A percentile compares a stretch with the other conserved stretches of the same genome.
These are phyloP conservation scores for Mycalesis mineus DNA, from an alignment of 2,888 invertebrate genomes.

Conservation along the genomic window DNA sequence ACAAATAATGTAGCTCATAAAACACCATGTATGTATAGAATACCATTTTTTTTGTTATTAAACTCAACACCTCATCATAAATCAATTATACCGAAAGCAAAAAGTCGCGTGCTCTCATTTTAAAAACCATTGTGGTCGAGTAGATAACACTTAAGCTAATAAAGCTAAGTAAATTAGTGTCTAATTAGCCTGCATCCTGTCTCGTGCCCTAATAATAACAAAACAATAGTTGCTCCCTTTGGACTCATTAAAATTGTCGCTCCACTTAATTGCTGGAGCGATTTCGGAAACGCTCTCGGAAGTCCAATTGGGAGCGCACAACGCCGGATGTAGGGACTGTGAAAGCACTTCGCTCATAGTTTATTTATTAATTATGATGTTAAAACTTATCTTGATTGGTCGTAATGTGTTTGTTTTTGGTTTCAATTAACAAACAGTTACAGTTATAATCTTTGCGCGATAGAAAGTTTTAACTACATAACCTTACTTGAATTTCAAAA, in stretches of 20 bases:
- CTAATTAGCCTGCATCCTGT: slow-evolving; percentile 75
- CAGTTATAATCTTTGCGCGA: too few relatives aligned
- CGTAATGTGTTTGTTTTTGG: neutral
- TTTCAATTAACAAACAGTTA: neutral
- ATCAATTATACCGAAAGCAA: slow-evolving; percentile 1
- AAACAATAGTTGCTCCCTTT: slow-evolving; percentile 70
- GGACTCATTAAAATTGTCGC: slow-evolving; percentile 60
- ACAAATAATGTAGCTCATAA: too few relatives aligned
- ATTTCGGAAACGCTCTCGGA: slow-evolving; percentile 75
- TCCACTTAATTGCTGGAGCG: slow-evolving; percentile 49
- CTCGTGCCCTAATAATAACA: slow-evolving; percentile 74
- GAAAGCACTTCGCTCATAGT: slow-evolving; percentile 54
- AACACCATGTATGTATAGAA: too few relatives aligned
- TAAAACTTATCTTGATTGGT: slow-evolving; percentile 1
- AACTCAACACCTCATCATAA: neutral
- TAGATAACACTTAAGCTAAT: slow-evolving; percentile 44
- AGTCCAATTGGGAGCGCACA: slow-evolving; percentile 74
- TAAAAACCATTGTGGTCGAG: slow-evolving; percentile 22
- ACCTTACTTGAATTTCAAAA: too few relatives aligned
- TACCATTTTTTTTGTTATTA: too few relatives aligned
- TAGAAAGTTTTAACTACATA: too few relatives aligned
- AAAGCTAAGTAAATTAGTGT: slow-evolving; percentile 59
- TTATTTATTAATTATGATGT: slow-evolving; percentile 20
- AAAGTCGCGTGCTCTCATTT: slow-evolving; percentile 11
- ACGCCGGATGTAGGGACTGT: slow-evolving; percentile 68